Conservation (phyloP, 64 coral and sea anemone genomes). For the Pocillopora verrucosa region DNA sequence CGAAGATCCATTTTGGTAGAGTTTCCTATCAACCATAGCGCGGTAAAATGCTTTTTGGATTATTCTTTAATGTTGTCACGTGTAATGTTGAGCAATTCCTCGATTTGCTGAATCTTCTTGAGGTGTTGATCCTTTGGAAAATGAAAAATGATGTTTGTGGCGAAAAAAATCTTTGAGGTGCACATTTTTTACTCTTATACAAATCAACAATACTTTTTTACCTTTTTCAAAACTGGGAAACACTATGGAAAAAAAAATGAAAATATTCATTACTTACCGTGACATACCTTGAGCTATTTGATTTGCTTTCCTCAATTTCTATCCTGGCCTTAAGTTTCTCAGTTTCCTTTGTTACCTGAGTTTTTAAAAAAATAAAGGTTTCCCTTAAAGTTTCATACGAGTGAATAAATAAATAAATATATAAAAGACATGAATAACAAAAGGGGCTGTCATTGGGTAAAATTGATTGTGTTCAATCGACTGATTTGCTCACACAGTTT, state of each 20-base stretch:
- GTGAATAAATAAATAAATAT: too few species aligned
- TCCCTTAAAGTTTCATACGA: too few species aligned
- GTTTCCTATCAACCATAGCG: not conserved
- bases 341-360: not conserved
- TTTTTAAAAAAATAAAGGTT: not conserved
- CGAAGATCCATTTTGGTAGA: not conserved
- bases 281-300: not conserved
- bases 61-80: not conserved
- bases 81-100: not conserved
- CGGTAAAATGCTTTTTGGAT: not conserved
- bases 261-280: not conserved
- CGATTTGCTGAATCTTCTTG: not conserved
- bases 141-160: not conserved
- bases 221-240: too few species aligned
- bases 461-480: too few species aligned
- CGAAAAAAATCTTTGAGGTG: too few species aligned
- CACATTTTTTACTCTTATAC: too few species aligned
- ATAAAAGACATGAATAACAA: too few species aligned
- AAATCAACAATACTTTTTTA: too few species aligned
- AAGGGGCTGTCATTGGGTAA: too few species aligned
- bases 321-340: not conserved
- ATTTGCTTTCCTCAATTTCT: constrained; percentile 7
- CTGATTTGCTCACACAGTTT: too few species aligned
- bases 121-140: not conserved
- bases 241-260: too few species aligned